A percentile compares a stretch with the other conserved stretches of the same genome.
phyloP scores from a whole-genome alignment of 2,888 invertebrate species.

The Quadriops clusia region DNA sequence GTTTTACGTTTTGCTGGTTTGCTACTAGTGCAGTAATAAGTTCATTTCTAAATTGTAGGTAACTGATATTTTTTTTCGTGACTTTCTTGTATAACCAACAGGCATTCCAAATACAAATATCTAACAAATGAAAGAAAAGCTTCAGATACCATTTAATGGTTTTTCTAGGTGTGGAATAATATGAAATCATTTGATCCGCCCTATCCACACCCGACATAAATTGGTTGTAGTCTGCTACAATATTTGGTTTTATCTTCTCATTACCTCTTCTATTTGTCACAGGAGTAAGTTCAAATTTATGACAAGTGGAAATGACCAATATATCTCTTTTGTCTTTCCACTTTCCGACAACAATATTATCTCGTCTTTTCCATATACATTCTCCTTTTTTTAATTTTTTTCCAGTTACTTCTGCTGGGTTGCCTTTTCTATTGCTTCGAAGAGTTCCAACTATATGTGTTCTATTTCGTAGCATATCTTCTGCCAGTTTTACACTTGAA shows the following conservation, averaged over 20 bases:
- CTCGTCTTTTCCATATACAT: conserved; percentile 6
- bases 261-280: conserved; percentile 8
- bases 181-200: conserved; percentile 8
- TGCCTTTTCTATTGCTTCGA: conserved; percentile 9
- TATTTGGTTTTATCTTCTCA: conserved; percentile 7
- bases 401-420: conserved; percentile 3
- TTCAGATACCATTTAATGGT: conserved; percentile 8
- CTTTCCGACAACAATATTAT: conserved; percentile 7
- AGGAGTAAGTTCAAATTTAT: conserved; percentile 8
- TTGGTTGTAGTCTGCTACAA: conserved; percentile 2
- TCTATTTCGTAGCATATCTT: conserved; percentile 8
- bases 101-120: conserved; percentile 9
- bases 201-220: conserved; percentile 8
- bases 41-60: conserved; percentile 8
- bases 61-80: conserved; percentile 8
- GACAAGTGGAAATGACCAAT: conserved; percentile 9
- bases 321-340: conserved; percentile 10
- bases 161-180: conserved; percentile 9
- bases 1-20: conserved; percentile 2
- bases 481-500: conserved; percentile 8
- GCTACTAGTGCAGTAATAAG: conserved; percentile 1
- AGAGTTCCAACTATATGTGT: conserved; percentile 9
- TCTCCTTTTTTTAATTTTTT: conserved; percentile 3
- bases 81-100: conserved; percentile 8
- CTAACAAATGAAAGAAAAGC: conserved; percentile 6